Evolutionary conservation across 2,797 vertebrate genomes (phyloP).

Genomic region (Onychomys arenicola): DNA sequence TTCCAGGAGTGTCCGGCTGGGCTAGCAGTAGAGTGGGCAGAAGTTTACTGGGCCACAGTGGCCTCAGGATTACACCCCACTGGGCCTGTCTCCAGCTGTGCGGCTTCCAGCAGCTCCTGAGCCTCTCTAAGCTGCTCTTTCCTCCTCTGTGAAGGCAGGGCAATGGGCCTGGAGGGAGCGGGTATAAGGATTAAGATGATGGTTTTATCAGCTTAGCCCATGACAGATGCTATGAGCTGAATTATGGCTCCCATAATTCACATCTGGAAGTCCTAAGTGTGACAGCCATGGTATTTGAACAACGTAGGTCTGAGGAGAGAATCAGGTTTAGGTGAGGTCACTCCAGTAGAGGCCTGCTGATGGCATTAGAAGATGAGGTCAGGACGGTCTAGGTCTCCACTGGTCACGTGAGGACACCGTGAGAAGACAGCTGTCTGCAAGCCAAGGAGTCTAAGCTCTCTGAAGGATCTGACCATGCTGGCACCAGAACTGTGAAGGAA

Average conservation of each 20-base stretch:
- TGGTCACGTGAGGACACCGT: rapidly evolving
- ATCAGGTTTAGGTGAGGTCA: neutral
- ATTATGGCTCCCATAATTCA: neutral
- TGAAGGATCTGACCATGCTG: rapidly evolving
- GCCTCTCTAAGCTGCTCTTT: neutral
- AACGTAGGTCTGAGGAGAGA: neutral
- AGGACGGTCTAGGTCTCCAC: neutral
- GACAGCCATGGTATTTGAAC: neutral
- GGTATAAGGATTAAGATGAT: neutral
- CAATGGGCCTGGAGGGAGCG: neutral
- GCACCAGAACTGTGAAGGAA: neutral
- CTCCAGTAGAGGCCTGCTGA: neutral
- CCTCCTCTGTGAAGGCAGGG: neutral
- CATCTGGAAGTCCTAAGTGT: neutral
- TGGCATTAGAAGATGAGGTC: neutral
- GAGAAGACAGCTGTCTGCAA: neutral
- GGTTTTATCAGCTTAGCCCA: neutral
- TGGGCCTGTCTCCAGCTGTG: neutral
- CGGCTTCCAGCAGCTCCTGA: neutral
- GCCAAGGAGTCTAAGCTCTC: neutral
- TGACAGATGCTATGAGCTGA: neutral
- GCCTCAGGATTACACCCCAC: neutral
- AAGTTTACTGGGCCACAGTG: neutral
- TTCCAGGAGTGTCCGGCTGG: neutral
- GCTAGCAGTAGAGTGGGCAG: neutral